Evolutionary conservation across 2,888 invertebrate species (phyloP), one percentile per base, ranked within the genome.

Genomic region (Dioctria linearis): DNA sequence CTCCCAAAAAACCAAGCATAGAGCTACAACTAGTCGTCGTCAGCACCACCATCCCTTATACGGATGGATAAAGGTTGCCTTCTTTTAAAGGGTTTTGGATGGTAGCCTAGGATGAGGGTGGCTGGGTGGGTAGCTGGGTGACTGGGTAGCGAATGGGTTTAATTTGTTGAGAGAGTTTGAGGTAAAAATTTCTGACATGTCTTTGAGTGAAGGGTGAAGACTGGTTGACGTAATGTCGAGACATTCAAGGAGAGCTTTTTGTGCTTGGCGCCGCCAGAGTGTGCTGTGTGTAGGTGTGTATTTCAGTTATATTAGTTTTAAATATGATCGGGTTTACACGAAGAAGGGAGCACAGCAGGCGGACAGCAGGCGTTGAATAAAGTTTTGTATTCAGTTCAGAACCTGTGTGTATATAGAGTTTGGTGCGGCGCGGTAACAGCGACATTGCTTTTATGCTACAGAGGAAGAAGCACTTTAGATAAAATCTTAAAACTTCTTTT

Each of bases 191-290:
- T 80, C 80, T 82, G 82, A 80, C 82, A 82, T 78, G 51, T 46
- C 78, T 81, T 82, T 82, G 82, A 82, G 73, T 82, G 82, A 82
- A 82, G 82, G 82, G 80, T 82, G 80, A 82, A 80, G 80, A 82
- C 80, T 82, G 80, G 78, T 80, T 82, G 82, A 82, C 80, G 82
- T 78, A 80, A 78, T 80, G 80, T 78, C 80, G 80, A 57, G 82
- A 78, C 80, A 73, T 73, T 78, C 46, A 80, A 69, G 80, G 57
- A 80, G 79, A 80, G 78, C 57, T 71, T 80, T 80, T 80, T 57
- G 25, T 25, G 25, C 25, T 25, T 25, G 25, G 25, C 40, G 54
- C 11, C 39, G 54, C 6, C n/a, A 5, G 54, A 54, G 73, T 51
- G 11, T 46, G n/a, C n/a, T n/a, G 69, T 67, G 57, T 78, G 67